Evolutionary conservation across 2,113 vertebrate species (phyloP).

Genomic region (Hemichromis elongatus): DNA sequence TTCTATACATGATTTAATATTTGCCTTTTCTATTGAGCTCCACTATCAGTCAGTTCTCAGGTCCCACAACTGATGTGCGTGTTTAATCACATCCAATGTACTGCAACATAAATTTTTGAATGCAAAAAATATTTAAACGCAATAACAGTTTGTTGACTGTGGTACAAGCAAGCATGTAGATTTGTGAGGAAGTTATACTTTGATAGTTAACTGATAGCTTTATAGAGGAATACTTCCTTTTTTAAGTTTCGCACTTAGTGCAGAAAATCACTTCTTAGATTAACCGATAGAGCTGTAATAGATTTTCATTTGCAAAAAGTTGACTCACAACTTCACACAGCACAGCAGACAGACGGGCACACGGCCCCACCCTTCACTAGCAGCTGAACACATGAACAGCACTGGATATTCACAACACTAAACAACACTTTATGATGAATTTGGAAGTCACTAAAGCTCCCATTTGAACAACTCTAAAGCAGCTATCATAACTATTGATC

Average conservation of each 20-base stretch:
- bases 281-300: not conserved
- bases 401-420: not conserved
- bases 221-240: not conserved
- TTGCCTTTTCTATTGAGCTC: not conserved
- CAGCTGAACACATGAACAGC: not conserved
- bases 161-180: not conserved
- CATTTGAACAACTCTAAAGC: not conserved
- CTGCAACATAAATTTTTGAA: not conserved
- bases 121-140: not conserved
- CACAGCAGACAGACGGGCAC: not conserved
- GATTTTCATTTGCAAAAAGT: not conserved
- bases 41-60: not conserved
- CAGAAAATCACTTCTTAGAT: not conserved
- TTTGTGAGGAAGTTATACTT: not conserved
- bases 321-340: not conserved
- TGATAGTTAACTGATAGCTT: not conserved
- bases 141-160: not conserved
- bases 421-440: not conserved
- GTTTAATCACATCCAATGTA: not conserved
- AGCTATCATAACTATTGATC: not conserved
- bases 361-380: not conserved
- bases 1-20: not conserved
- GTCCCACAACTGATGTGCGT: not conserved
- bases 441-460: not conserved
- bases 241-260: not conserved